These are phyloP conservation scores for Varecia variegata DNA, from an alignment of 2,797 vertebrate genomes.

Conservation along the genomic window DNA sequence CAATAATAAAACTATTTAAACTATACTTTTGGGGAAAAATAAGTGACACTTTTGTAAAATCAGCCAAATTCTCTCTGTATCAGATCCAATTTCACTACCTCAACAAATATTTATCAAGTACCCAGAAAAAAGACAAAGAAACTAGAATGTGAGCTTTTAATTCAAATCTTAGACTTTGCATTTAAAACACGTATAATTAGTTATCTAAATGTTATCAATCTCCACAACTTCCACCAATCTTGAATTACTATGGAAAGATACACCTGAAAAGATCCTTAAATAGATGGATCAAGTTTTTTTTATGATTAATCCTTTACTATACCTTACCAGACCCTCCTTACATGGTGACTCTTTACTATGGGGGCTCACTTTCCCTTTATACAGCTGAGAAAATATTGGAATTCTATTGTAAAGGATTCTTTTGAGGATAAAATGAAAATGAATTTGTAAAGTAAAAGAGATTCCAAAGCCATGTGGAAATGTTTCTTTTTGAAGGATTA, in stretches of 20 bases:
- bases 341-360: background rate
- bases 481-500: conserved; percentile 25
- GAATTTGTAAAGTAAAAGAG: background rate
- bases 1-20: conserved; percentile 37
- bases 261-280: background rate
- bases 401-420: background rate
- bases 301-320: background rate
- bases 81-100: background rate
- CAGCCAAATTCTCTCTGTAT: background rate
- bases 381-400: background rate
- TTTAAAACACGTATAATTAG: background rate
- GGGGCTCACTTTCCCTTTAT: background rate
- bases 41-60: background rate
- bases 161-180: conserved; percentile 10
- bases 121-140: conserved; percentile 26
- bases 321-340: background rate
- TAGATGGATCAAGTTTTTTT: background rate
- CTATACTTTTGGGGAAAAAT: background rate
- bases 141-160: background rate
- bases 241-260: background rate
- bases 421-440: conserved; percentile 42
- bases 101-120: background rate
- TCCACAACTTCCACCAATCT: background rate
- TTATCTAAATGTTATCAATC: background rate
- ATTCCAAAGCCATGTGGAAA: conserved; percentile 6